These are phyloP conservation scores for Melipona bicolor DNA, from an alignment of 2,888 invertebrate species.

Conservation along the genomic window DNA sequence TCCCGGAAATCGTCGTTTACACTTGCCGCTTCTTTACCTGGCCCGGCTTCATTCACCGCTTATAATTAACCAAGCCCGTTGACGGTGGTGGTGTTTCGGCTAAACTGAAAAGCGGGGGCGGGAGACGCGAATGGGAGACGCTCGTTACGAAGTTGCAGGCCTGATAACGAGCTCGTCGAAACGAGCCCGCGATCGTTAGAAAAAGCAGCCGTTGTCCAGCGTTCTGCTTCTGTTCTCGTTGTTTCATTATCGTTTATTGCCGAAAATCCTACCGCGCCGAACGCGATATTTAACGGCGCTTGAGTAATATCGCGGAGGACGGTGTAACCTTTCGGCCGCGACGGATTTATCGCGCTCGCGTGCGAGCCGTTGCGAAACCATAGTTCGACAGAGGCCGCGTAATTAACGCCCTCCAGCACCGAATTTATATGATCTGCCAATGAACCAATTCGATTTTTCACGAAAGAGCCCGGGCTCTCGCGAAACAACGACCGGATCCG, in stretches of 20 bases:
- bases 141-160: slow-evolving; percentile 32
- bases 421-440: slow-evolving; percentile 12
- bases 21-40: slow-evolving; percentile 52
- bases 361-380: slow-evolving; percentile 37
- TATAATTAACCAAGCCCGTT: slow-evolving; percentile 57
- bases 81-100: background rate
- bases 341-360: slow-evolving; percentile 47
- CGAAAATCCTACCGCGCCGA: slow-evolving; percentile 45
- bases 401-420: slow-evolving; percentile 35
- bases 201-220: slow-evolving; percentile 25
- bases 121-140: background rate
- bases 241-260: slow-evolving; percentile 61
- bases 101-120: no score
- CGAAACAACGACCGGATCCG: background rate
- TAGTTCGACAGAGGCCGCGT: slow-evolving; percentile 42
- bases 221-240: slow-evolving; percentile 33
- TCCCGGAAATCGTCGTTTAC: slow-evolving; percentile 54
- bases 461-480: background rate
- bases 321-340: slow-evolving; percentile 35
- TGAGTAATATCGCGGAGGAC: slow-evolving; percentile 51
- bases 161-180: slow-evolving; percentile 54
- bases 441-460: slow-evolving; percentile 8
- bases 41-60: slow-evolving; percentile 53
- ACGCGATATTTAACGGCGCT: slow-evolving; percentile 54
- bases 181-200: slow-evolving; percentile 48